Evolutionary conservation across 2,888 invertebrate species (phyloP), one percentile per base, ranked within the genome.

Genomic region (Pseudeuparius sepicola): DNA sequence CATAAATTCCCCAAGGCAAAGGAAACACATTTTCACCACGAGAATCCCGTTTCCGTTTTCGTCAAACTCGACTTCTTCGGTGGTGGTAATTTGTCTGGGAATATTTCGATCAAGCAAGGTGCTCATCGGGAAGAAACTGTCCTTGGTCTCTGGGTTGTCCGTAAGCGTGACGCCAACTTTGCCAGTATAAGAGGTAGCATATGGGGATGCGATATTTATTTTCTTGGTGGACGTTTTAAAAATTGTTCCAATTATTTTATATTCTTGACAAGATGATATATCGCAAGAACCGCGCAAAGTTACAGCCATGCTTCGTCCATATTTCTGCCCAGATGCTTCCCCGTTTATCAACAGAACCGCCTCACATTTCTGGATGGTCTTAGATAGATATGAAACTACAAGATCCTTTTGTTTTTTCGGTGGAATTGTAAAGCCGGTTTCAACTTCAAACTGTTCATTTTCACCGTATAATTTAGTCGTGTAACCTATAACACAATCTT

Each of bases 271-370:
- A 27, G 40, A 36, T 12, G 44, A 27, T 4, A 49, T 48, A 31
- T 52, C 42, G 0, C 58, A 49, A 14, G 47, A 43, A 7, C 59
- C 60, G 4, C 40, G 38, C n/a, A 60, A 28, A 6, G 34, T 44
- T 4, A 54, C 39, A 0, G 49, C 54, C 11, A 51, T 45, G 26
- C 49, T 54, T 38, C 47, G 54, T 1, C 52, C 50, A 31, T 53
- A 59, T 20, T 47, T 50, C 5, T 50, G 40, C 1, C 51, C 50
- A 1, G 18, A 10, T 2, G 31, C 40, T 40, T 56, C 57, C 2
- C 56, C 57, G n/a, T n/a, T n/a, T n/a, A n/a, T n/a, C n/a, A n/a
- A n/a, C n/a, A n/a, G n/a, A n/a, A n/a, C n/a, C n/a, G n/a, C n/a
- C n/a, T n/a, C n/a, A n/a, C n/a, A n/a, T n/a, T n/a, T n/a, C n/a